These are phyloP conservation scores for Carcharodon carcharias DNA, from an alignment of 2,797 vertebrate species.

Conservation along the genomic window DNA sequence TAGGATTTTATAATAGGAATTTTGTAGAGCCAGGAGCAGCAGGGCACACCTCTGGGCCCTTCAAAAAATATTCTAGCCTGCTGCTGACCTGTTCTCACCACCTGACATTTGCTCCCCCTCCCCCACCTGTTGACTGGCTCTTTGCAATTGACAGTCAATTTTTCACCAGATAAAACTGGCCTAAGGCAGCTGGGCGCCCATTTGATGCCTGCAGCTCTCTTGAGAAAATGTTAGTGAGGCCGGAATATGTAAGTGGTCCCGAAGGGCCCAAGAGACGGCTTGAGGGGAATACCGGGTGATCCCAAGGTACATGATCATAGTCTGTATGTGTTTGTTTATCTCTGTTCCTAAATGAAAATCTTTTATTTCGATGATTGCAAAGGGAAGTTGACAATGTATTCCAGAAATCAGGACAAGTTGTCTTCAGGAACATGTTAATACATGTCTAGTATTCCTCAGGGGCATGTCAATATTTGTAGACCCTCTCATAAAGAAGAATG, in stretches of 20 bases:
- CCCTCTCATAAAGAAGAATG: not conserved
- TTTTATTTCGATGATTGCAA: not conserved
- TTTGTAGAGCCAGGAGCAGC: not conserved
- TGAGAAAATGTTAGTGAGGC: not conserved
- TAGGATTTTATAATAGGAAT: not conserved
- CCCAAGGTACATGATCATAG: not conserved
- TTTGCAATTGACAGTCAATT: not conserved
- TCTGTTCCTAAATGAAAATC: not conserved
- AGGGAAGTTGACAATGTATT: not conserved
- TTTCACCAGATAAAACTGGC: not conserved
- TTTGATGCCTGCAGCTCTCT: not conserved
- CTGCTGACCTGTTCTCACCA: not conserved
- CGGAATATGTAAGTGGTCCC: not conserved
- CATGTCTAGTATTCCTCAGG: not conserved
- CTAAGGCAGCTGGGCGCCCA: too few relatives aligned
- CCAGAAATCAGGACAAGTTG: not conserved
- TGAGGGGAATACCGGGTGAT: not conserved
- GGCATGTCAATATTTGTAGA: not conserved
- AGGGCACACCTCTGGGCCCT: not conserved
- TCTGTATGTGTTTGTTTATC: not conserved
- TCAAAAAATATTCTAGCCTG: not conserved
- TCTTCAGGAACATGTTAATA: not conserved
- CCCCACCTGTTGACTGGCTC: not conserved
- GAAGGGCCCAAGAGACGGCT: not conserved
- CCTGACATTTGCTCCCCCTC: not conserved